Conservation (phyloP, 2,797 vertebrate species). For the Sphenodon punctatus region DNA sequence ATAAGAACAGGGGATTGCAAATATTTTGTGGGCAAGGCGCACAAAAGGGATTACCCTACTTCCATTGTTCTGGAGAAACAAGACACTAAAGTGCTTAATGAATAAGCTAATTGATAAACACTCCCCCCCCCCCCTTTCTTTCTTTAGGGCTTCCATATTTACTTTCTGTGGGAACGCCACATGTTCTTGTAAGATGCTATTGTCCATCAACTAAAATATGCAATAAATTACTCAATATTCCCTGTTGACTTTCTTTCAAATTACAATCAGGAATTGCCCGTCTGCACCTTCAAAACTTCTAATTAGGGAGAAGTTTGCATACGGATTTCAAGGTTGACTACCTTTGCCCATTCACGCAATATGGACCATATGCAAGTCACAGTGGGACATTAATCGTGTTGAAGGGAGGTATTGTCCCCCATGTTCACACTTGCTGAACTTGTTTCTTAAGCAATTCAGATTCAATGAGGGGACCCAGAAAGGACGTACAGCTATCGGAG, state of each 20-base stretch:
- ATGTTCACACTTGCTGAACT: background rate
- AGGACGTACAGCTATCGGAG: background rate
- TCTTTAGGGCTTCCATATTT: constrained; percentile 6
- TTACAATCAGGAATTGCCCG: background rate
- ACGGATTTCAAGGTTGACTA: constrained; percentile 52
- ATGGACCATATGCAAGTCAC: constrained; percentile 24
- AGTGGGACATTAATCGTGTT: constrained; percentile 8
- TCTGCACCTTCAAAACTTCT: constrained; percentile 2
- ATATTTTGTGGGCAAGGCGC: background rate
- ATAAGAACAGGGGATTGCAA: constrained; percentile 26
- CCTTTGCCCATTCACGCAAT: constrained; percentile 12
- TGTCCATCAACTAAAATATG: background rate
- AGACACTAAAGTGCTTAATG: constrained; percentile 47
- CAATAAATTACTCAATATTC: background rate
- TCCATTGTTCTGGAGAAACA: constrained; percentile 44
- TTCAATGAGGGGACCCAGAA: background rate
- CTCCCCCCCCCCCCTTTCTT: background rate
- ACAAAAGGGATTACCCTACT: constrained; percentile 35
- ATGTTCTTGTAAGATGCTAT: background rate
- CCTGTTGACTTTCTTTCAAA: background rate
- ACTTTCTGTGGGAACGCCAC: background rate
- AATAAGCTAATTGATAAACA: constrained; percentile 41
- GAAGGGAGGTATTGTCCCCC: background rate
- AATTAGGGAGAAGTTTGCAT: constrained; percentile 42
- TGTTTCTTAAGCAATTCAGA: background rate